Evolutionary conservation across 2,888 invertebrate genomes (phyloP), one percentile per base, ranked within the genome.

Genomic region (Campopleginae sp.): DNA sequence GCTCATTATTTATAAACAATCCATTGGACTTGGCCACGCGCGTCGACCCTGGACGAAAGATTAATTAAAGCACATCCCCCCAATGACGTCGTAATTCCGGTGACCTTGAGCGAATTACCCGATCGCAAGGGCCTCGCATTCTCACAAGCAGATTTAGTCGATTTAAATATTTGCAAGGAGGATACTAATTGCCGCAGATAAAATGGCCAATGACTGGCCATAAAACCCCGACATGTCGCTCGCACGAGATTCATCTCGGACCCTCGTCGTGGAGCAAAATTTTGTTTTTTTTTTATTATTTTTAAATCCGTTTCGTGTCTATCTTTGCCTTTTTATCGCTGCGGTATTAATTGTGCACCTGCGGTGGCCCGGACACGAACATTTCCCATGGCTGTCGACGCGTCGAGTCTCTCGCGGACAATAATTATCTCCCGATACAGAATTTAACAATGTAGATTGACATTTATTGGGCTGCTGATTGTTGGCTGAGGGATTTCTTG

Each of bases 71-170:
- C 33, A 27, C 38, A 38, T 6, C 19, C 7, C 8, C 14, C 31
- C 14, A 61, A 10, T 46, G 72, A 14, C 19, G 44, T 54, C 68
- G 68, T 17, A 27, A 72, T 79, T 78, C 46, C 68, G 42, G 48
- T 44, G 74, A 61, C 74, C 82, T 83, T 58, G 82, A 51, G 61
- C 27, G 33, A 76, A 74, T 83, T 68, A 79, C 44, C 61, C 54
- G 66, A 78, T 65, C 42, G 51, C 31, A 10, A 44, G 66, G 66
- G 23, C 46, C 72, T 72, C 48, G n/a, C n/a, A 48, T 65, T 72
- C 23, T 66, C 48, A n/a, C 14, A 33, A 2, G 31, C n/a, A 14
- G 17, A 31, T 38, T 38, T 1, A 5, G 7, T 38, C 1, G 1
- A 10, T 7, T 38, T 38, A 38, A 38, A 38, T 38, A 31, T 68